phyloP scores from a whole-genome alignment of 1,140 invertebrate species.

The Brachionus rubens region DNA sequence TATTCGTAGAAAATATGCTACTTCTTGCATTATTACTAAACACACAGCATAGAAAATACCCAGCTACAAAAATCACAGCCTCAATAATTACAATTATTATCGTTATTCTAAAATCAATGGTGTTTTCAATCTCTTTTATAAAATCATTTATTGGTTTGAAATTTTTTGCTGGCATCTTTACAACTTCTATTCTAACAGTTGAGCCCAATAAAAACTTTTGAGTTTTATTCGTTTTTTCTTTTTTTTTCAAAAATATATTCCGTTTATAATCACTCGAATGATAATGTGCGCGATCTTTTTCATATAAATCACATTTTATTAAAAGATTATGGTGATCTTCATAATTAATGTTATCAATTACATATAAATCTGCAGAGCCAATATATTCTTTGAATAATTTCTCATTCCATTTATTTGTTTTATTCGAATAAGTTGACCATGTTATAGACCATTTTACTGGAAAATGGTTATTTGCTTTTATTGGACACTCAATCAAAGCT shows the following conservation, averaged over 20 bases:
- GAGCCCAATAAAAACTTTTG: not conserved
- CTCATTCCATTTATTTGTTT: not conserved
- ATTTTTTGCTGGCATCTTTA: not conserved
- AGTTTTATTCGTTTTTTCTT: not conserved
- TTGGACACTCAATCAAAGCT: constrained; percentile 30
- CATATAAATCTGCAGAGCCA: constrained; percentile 14
- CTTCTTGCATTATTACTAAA: too few relatives aligned
- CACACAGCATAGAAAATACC: too few relatives aligned
- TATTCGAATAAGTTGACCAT: not conserved
- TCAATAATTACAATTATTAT: too few relatives aligned
- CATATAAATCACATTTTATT: constrained; percentile 11
- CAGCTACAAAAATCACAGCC: too few relatives aligned
- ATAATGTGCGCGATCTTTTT: constrained; percentile 6
- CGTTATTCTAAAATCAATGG: too few relatives aligned
- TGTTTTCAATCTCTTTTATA: too few relatives aligned
- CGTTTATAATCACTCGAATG: not conserved
- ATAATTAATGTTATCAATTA: not conserved
- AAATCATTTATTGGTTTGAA: too few relatives aligned
- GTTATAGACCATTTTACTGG: not conserved
- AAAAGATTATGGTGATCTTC: constrained; percentile 2
- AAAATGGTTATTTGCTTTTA: constrained; percentile 26
- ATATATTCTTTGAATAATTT: constrained; percentile 14
- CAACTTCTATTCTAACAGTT: not conserved
- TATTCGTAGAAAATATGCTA: too few relatives aligned
- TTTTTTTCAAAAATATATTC: not conserved